A percentile compares a stretch with the other conserved stretches of the same genome.
These are phyloP conservation scores for Mirounga angustirostris DNA, from an alignment of 2,113 vertebrate species.

Conservation along the genomic window DNA sequence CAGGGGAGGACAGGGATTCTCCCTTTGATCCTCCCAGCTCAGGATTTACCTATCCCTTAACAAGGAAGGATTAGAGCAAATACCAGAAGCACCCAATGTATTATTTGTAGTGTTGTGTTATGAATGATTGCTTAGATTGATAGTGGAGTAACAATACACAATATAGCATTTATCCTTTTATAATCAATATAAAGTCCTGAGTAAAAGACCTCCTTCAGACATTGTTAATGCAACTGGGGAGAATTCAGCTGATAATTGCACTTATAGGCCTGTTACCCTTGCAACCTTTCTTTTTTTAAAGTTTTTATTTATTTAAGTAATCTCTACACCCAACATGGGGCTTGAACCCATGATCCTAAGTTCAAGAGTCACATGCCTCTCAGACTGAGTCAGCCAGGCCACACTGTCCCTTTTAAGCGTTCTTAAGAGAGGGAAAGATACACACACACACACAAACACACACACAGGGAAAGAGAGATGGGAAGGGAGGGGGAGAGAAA, in stretches of 20 bases:
- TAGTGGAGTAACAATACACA: not conserved
- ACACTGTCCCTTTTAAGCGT: not conserved
- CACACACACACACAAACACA: not conserved
- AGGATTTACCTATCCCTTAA: not conserved
- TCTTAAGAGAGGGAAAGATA: not conserved
- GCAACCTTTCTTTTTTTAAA: not conserved
- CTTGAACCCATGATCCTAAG: not conserved
- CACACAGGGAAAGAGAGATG: not conserved
- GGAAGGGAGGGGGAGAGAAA: not conserved
- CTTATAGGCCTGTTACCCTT: not conserved
- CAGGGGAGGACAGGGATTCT: not conserved
- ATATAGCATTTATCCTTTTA: not conserved
- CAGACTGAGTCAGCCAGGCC: not conserved
- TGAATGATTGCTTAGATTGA: constrained; percentile 1
- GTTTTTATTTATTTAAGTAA: not conserved
- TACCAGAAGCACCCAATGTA: not conserved
- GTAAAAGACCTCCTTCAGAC: not conserved
- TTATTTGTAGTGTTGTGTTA: not conserved
- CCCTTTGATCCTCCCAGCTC: not conserved
- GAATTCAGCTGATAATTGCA: not conserved
- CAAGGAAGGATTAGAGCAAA: not conserved
- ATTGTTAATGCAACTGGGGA: not conserved
- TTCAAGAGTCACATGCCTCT: not conserved
- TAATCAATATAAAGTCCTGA: not conserved
- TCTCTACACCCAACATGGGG: not conserved